Evolutionary conservation across 2,797 vertebrate genomes (phyloP), one percentile per base, ranked within the genome.

Genomic region (Artibeus lituratus): DNA sequence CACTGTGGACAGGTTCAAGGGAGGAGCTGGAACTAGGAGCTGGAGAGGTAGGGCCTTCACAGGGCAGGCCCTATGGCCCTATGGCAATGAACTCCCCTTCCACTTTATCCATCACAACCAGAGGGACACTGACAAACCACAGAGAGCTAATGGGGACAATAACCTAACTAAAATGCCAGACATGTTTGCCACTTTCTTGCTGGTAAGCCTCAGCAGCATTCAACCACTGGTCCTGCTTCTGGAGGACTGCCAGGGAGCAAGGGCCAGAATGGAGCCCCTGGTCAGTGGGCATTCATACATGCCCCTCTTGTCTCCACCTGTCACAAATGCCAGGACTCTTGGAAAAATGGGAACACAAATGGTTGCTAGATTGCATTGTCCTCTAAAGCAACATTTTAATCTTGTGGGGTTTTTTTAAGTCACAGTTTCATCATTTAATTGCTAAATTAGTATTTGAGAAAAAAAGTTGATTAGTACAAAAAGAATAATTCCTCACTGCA

Each of bases 361-460:
- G 18, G 29, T 57, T 70, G 12, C 65, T 59, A 76, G 53, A 92
- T 69, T 70, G 57, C 4, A 2, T 57, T 69, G 84, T 91, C 29
- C 59, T 12, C 59, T 62, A 86, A 73, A 95, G 67, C 15, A 76
- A 83, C 5, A 11, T 47, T 74, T 42, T 21, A 53, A 32, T 5
- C 19, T 94, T 93, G 19, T 29, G 26, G 4, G 3, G 18, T 9
- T n/a, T 67, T 67, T 67, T 67, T n/a, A 67, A 94, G 87, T 76
- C 53, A 90, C 39, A 24, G 29, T 82, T 96, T 80, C 37, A 86
- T 85, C 19, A 67, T 67, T 9, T 59, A 69, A 85, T 78, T 57
- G 39, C 44, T 80, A 72, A 47, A 73, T 92, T 62, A 51, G 42
- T 82, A 91, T 69, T 49, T 85, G 62, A 44, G 88, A 84, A 81